Evolutionary conservation across 1,140 invertebrate genomes (phyloP).

Genomic region (Rhopalosiphum maidis): DNA sequence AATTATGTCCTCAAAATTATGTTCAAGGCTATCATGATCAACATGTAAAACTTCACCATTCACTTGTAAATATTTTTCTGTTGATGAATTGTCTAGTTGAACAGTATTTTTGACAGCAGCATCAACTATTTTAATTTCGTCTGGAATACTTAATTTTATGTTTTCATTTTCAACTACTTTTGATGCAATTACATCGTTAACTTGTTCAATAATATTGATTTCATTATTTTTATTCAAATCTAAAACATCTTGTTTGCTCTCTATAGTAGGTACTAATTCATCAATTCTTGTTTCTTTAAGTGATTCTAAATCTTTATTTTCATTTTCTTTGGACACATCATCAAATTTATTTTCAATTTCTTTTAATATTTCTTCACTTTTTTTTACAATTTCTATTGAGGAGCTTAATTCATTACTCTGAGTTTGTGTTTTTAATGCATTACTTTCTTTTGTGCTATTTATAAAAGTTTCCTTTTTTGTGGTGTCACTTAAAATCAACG

Average conservation of each 20-base stretch:
- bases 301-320: conserved; percentile 46
- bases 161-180: not conserved
- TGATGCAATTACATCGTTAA: not conserved
- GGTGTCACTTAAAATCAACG: not conserved
- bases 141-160: not conserved
- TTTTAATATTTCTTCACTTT: conserved; percentile 54
- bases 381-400: not conserved
- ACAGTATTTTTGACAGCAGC: conserved; percentile 40
- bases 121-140: conserved; percentile 59
- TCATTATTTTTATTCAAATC: not conserved
- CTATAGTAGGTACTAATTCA: too few relatives aligned
- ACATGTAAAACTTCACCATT: conserved; percentile 20
- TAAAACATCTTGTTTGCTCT: not conserved
- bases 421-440: not conserved
- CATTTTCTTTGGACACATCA: conserved; percentile 56
- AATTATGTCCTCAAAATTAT: not conserved
- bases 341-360: conserved; percentile 56
- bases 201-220: not conserved
- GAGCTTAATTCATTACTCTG: not conserved
- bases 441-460: not conserved
- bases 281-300: not conserved
- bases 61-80: conserved; percentile 18
- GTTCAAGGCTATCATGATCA: not conserved
- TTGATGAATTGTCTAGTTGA: not conserved
- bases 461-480: not conserved